phyloP scores from a whole-genome alignment of 2,113 vertebrate species.

The Xenus cinereus region DNA sequence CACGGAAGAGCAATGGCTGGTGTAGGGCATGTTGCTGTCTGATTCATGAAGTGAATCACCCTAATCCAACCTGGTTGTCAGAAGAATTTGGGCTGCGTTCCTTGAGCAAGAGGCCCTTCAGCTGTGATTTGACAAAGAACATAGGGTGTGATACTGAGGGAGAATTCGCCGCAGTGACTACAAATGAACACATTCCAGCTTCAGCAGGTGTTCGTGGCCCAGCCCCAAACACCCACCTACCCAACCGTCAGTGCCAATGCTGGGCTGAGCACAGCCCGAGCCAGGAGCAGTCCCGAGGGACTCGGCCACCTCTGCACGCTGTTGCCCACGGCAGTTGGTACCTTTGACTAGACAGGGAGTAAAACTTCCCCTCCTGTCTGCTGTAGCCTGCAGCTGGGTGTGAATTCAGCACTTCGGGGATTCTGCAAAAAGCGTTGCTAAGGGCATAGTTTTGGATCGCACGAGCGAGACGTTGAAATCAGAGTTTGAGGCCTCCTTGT shows the following conservation, averaged over 20 bases:
- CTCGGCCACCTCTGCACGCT: accelerated
- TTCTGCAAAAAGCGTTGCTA: background rate
- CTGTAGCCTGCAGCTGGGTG: background rate
- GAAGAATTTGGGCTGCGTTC: background rate
- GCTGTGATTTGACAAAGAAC: background rate
- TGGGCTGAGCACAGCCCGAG: background rate
- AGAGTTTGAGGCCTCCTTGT: background rate
- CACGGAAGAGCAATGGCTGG: background rate
- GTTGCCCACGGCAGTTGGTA: background rate
- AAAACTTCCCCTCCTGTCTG: background rate
- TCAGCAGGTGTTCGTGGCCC: background rate
- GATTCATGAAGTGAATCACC: background rate
- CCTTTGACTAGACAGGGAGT: background rate
- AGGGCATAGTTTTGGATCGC: background rate
- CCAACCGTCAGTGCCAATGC: background rate
- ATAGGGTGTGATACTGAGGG: background rate
- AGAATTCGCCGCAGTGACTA: background rate
- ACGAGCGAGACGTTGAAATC: background rate
- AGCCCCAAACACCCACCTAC: background rate
- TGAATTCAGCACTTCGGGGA: background rate
- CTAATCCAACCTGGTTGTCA: background rate
- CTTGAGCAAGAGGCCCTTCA: background rate
- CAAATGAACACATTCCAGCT: background rate
- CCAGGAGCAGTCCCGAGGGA: accelerated
- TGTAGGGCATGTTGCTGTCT: background rate